Evolutionary conservation across 1,140 invertebrate species (phyloP), one percentile per base, ranked within the genome.

Genomic region (Semibalanus balanoides): DNA sequence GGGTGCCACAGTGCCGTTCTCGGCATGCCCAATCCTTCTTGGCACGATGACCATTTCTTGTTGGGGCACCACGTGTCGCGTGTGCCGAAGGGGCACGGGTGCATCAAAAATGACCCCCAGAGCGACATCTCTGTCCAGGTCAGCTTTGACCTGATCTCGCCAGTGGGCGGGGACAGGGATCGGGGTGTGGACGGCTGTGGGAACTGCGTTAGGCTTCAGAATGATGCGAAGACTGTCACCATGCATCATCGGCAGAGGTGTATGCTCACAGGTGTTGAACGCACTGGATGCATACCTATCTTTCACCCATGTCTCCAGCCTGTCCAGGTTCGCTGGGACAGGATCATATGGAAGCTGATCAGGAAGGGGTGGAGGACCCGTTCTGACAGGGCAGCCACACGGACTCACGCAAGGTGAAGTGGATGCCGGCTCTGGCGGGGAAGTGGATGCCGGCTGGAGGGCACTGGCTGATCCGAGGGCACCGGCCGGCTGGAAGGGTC

Each of bases 91-190:
- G n/a, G n/a, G n/a, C n/a, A n/a, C n/a, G n/a, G n/a, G n/a, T n/a
- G n/a, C n/a, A n/a, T n/a, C n/a, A n/a, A n/a, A 31, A 31, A 76
- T 74, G 30, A 73, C 31, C n/a, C 75, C 75, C 5, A 76, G 30
- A 22, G 76, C 76, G 29, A 76, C 76, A 74, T 76, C 76, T 76
- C 14, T n/a, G n/a, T 76, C 69, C 19, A 76, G 30, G 29, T 76
- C 76, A 3, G 76, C 69, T 30, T 74, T 64, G 22, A 75, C 69
- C 73, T 74, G 11, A 30, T 76, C 69, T 30, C 35, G 11, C 76
- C 69, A 76, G 28, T 76, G 76, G 30, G 30, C 22, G 17, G 76
- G 76, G 11, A 76, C 30, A 27, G 76, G 69, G n/a, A 35, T 35
- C 7, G 76, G 28, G 5, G 28, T n/a, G 29, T 71, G 76, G 22